These are phyloP conservation scores for Cirrhinus molitorella DNA, from an alignment of 2,797 vertebrate species.

Conservation along the genomic window DNA sequence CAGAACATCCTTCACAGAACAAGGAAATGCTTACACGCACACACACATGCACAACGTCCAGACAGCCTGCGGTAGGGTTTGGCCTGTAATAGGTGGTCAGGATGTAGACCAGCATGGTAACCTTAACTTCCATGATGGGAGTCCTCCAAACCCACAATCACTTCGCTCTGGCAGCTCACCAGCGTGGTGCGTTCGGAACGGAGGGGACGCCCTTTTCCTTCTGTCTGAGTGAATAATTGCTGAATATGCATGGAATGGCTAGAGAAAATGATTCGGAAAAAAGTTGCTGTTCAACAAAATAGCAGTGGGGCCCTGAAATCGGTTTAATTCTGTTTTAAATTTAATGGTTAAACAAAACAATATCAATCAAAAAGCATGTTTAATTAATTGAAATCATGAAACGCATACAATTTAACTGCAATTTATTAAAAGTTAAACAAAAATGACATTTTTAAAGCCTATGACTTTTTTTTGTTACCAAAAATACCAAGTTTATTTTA, in stretches of 20 bases:
- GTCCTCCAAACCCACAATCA: constrained; percentile 76
- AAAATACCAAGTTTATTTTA: too few relatives aligned
- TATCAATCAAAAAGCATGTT: too few relatives aligned
- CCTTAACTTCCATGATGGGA: constrained; percentile 74
- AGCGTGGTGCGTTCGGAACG: neutral
- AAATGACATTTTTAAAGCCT: too few relatives aligned
- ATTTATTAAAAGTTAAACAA: too few relatives aligned
- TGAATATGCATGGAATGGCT: constrained; percentile 24
- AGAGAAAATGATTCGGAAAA: neutral
- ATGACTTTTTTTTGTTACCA: too few relatives aligned
- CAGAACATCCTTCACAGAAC: constrained; percentile 36
- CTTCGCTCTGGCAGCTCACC: constrained; percentile 46
- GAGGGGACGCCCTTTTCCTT: constrained; percentile 18
- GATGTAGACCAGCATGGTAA: constrained; percentile 68
- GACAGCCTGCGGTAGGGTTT: constrained; percentile 72
- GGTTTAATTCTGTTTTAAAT: too few relatives aligned
- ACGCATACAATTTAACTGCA: too few relatives aligned
- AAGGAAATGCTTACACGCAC: constrained; percentile 6
- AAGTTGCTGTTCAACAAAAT: neutral
- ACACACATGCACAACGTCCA: constrained; percentile 47
- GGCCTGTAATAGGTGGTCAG: constrained; percentile 68
- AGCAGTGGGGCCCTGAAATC: neutral
- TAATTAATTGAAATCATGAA: too few relatives aligned
- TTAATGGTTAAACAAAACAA: too few relatives aligned
- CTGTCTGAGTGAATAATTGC: constrained; percentile 28